Evolutionary conservation across 2,113 vertebrate species (phyloP).

Genomic region (Hydrochoerus hydrochaeris): DNA sequence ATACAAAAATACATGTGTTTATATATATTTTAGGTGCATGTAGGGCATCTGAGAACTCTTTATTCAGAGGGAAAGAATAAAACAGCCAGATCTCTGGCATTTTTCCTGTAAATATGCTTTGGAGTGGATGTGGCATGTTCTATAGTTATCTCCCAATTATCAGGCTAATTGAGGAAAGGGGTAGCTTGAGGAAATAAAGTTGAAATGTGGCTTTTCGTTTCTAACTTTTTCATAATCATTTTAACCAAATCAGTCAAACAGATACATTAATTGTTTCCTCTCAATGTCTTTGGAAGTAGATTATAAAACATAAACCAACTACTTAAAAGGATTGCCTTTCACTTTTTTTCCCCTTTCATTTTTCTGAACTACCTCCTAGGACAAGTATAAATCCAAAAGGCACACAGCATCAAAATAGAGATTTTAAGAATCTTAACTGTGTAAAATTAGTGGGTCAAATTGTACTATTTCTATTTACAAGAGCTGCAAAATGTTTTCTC

Average conservation of each 20-base stretch:
- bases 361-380: slow-evolving; percentile 26
- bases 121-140: slow-evolving; percentile 60
- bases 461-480: slow-evolving; percentile 5
- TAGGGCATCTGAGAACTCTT: slow-evolving; percentile 13
- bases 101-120: slow-evolving; percentile 62
- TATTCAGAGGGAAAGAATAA: slow-evolving; percentile 40
- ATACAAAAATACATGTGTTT: background rate
- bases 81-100: slow-evolving; percentile 46
- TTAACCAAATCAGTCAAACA: slow-evolving; percentile 63
- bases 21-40: slow-evolving; percentile 9
- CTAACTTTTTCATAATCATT: slow-evolving; percentile 59
- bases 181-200: slow-evolving; percentile 66
- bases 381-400: slow-evolving; percentile 36
- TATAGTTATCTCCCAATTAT: slow-evolving; percentile 71
- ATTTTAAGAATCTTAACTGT: background rate
- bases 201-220: slow-evolving; percentile 54
- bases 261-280: slow-evolving; percentile 65
- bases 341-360: background rate
- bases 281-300: slow-evolving; percentile 59
- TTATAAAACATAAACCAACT: slow-evolving; percentile 62
- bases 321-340: slow-evolving; percentile 42
- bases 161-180: slow-evolving; percentile 65
- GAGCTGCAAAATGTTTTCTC: slow-evolving; percentile 8
- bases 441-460: slow-evolving; percentile 16
- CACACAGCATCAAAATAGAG: slow-evolving; percentile 10